Evolutionary conservation across 1,140 invertebrate species (phyloP), one percentile per base, ranked within the genome.

Genomic region (Drosophila ohnishii): DNA sequence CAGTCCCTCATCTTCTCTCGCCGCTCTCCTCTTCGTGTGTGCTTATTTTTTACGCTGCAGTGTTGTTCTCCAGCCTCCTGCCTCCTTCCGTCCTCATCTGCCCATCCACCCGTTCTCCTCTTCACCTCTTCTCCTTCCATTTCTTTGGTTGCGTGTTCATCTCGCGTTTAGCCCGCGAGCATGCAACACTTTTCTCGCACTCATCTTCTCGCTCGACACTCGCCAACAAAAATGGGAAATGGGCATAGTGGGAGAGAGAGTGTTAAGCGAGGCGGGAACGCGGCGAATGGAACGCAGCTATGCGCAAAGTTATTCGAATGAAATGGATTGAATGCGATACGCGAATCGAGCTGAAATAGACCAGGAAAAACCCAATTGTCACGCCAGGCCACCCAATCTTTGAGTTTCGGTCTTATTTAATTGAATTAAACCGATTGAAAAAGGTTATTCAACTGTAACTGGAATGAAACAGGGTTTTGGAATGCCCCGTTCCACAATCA

Each of bases 281-380:
- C 34, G 61, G 44, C n/a, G 19, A 71, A 40, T 39, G 42, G 65
- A 71, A 71, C 40, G 35, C 34, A 35, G 50, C 14, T 19, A 51
- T 39, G 25, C 53, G 65, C 44, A 50, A 40, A 86, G 69, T 74
- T 74, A 78, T 86, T 78, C 40, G 82, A 62, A 75, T 84, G 53
- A 78, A 84, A 78, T 81, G 82, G 67, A 81, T 84, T 84, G 78
- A 81, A 69, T 78, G 74, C 61, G 71, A 86, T 81, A 74, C 48
- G 67, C 63, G 47, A 77, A 62, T 34, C 48, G 37, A 55, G 42
- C 37, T 61, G 8, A 13, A 25, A 11, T 39, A 25, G 47, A 56
- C 66, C 7, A 16, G 19, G 1, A 45, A 42, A 55, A 55, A 34
- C 6, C 13, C 6, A n/a, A 32, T 16, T 11, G 47, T 50, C 25